These are phyloP conservation scores for Zaprionus bogoriensis DNA, from an alignment of 2,888 invertebrate species.

Conservation along the genomic window DNA sequence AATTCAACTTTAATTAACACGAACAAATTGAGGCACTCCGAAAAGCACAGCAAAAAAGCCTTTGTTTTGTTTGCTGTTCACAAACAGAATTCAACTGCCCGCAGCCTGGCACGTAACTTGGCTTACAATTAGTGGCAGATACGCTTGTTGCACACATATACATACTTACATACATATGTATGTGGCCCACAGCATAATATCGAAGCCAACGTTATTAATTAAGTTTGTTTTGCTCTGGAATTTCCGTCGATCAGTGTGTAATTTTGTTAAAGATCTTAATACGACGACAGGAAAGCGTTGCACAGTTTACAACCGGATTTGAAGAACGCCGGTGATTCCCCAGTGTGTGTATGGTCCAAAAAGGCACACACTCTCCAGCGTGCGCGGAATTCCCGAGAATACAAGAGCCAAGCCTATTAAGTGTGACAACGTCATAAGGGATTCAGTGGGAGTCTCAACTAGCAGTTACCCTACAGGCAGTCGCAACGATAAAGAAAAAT, in stretches of 20 bases:
- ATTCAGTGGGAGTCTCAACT: background rate
- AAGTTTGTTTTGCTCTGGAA: constrained; percentile 37
- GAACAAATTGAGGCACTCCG: constrained; percentile 28
- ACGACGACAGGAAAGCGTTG: too few relatives aligned
- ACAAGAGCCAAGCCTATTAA: background rate
- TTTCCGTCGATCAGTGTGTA: constrained; percentile 10
- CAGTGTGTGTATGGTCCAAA: constrained; percentile 7
- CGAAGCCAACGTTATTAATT: constrained; percentile 19
- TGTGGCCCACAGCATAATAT: constrained; percentile 16
- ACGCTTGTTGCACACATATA: too few relatives aligned
- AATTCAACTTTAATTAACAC: constrained; percentile 29
- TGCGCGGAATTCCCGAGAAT: constrained; percentile 22
- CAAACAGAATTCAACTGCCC: too few relatives aligned
- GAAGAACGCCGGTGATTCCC: constrained; percentile 21
- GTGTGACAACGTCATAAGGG: constrained; percentile 1
- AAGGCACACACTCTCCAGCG: background rate
- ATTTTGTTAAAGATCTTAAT: constrained; percentile 8
- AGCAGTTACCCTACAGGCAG: background rate
- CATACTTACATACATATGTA: too few relatives aligned
- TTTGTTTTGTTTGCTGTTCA: constrained; percentile 8
- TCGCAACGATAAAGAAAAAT: too few relatives aligned
- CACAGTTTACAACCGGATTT: constrained; percentile 33
- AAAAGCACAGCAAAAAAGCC: constrained; percentile 21
- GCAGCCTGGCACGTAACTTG: constrained; percentile 46
- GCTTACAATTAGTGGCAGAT: constrained; percentile 23